phyloP scores from a whole-genome alignment of 2,113 vertebrate genomes.

The Aramus guarauna region DNA sequence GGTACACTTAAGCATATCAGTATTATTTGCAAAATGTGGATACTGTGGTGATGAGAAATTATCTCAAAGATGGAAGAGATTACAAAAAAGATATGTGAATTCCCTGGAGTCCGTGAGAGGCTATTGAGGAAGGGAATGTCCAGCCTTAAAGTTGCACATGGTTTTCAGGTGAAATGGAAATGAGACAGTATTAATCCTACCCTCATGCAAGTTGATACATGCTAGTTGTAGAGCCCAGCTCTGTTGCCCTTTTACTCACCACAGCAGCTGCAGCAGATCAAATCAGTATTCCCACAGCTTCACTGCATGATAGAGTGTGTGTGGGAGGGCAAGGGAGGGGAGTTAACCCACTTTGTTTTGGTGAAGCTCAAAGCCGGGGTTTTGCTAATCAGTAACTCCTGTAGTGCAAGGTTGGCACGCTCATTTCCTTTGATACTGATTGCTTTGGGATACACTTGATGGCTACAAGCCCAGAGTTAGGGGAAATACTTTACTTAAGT shows the following conservation, averaged over 20 bases:
- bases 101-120: background rate
- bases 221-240: background rate
- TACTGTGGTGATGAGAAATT: background rate
- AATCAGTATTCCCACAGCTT: conserved; percentile 20
- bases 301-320: background rate
- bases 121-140: background rate
- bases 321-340: background rate
- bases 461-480: background rate
- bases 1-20: background rate
- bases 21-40: background rate
- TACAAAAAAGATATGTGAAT: background rate
- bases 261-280: conserved; percentile 20
- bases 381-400: background rate
- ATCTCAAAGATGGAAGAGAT: background rate
- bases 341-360: background rate
- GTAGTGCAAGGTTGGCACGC: background rate
- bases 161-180: background rate
- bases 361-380: conserved; percentile 11
- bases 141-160: background rate
- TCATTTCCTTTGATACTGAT: background rate
- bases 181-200: background rate
- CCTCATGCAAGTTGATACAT: background rate
- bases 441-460: background rate
- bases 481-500: background rate
- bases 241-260: background rate